Conservation (phyloP, 2,888 invertebrate genomes). For the Anarsia innoxiella region DNA sequence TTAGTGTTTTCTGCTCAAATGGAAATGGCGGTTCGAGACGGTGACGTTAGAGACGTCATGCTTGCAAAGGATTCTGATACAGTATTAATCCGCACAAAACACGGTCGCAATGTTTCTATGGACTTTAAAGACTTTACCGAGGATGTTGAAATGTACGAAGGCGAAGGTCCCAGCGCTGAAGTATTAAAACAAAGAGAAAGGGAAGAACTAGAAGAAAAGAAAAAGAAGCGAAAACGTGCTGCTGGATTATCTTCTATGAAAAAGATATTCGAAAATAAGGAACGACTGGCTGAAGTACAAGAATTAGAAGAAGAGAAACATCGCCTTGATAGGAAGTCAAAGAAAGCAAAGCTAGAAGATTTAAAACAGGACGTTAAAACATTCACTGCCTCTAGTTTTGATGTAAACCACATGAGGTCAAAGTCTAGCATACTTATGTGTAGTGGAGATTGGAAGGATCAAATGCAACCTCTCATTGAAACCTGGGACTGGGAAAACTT, state of each 20-base stretch:
- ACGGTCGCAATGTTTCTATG: constrained; percentile 84
- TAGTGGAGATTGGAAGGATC: constrained; percentile 76
- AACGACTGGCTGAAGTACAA: constrained; percentile 78
- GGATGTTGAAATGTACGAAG: constrained; percentile 78
- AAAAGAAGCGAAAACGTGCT: constrained; percentile 76
- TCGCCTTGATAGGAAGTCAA: constrained; percentile 50
- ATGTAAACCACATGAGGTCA: constrained; percentile 66
- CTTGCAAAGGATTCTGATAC: constrained; percentile 85
- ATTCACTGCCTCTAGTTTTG: constrained; percentile 64
- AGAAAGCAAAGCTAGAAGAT: constrained; percentile 61
- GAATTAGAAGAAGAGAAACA: constrained; percentile 74
- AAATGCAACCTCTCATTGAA: constrained; percentile 78
- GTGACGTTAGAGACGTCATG: constrained; percentile 85
- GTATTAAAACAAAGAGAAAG: constrained; percentile 77
- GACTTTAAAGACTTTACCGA: constrained; percentile 77
- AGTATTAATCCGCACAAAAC: constrained; percentile 81
- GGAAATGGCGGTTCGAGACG: constrained; percentile 84
- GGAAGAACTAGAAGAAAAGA: constrained; percentile 70
- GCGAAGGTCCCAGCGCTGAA: constrained; percentile 81
- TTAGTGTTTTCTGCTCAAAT: constrained; percentile 83
- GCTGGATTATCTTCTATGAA: constrained; percentile 78
- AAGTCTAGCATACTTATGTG: constrained; percentile 68
- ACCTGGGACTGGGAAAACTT: constrained; percentile 79
- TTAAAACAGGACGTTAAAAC: constrained; percentile 65
- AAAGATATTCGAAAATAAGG: constrained; percentile 86